Percentiles rank a stretch among this genome's conserved stretches.
phyloP scores from a whole-genome alignment of 2,797 vertebrate species.

The Odontamblyopus lacepedii region DNA sequence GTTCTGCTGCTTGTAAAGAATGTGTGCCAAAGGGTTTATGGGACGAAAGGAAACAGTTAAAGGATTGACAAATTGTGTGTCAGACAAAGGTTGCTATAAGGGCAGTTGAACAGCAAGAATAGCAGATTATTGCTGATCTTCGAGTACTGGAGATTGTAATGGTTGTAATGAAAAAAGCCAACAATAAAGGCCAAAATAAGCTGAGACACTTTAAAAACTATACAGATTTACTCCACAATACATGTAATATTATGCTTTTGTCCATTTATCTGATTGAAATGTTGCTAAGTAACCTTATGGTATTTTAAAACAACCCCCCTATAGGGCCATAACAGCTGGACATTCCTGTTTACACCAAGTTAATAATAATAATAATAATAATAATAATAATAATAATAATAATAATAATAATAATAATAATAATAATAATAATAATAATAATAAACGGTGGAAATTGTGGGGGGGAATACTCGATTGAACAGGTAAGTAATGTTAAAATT shows the following conservation, averaged over 20 bases:
- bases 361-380: too few species aligned
- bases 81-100: constrained; percentile 25
- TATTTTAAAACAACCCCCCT: too few species aligned
- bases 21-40: constrained; percentile 8
- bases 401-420: too few species aligned
- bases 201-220: background rate
- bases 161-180: background rate
- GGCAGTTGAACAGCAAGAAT: background rate
- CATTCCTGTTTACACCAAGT: too few species aligned
- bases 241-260: background rate
- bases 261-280: background rate
- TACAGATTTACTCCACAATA: background rate
- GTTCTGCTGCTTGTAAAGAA: constrained; percentile 17
- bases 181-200: background rate
- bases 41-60: constrained; percentile 30
- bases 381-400: too few species aligned
- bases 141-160: background rate
- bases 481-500: background rate
- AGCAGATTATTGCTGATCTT: background rate
- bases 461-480: too few species aligned
- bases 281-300: background rate
- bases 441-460: too few species aligned
- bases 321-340: too few species aligned
- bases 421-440: too few species aligned
- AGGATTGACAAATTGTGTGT: constrained; percentile 17